Base-by-base conservation (phyloP, 2,113 vertebrate genomes). In the Cairina moschata region DNA sequence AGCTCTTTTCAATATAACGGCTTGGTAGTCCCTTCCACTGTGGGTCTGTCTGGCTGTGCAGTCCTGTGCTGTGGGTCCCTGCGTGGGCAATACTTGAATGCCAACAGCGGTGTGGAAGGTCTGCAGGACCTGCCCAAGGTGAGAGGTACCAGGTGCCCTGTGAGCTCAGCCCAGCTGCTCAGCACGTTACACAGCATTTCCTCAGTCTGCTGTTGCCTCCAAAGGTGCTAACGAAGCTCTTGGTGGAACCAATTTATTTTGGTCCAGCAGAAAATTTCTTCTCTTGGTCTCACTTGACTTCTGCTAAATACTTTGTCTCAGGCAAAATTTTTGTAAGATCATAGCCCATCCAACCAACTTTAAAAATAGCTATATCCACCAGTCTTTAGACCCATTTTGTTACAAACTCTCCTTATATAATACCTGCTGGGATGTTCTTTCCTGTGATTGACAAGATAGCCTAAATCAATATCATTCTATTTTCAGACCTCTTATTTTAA, bases 401-500 rank as follows among this genome's bases (percentile, higher is more conserved):
- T 79, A 86, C 85, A 82, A 88, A 86, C 32, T 76, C 31, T 54
- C 26, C 54, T 91, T 62, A 34, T 25, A 9, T 65, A 81, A 46
- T 59, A 55, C 46, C 48, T 38, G 4, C 71, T 96, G 59, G 59
- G 56, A 66, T 32, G 59, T 81, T 95, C 94, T 86, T 91, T 89
- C 79, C 69, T 91, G 72, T 96, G 88, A 91, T 75, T 90, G 94
- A 88, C 32, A 95, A 89, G 88, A 88, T 38, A 88, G 36, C 55
- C 54, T 90, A 67, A 89, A 79, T 95, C 91, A 94, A 91, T 96
- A 95, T 78, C 52, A 68, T 79, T 88, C 74, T 88, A 67, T 97
- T 92, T 96, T 86, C 63, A 97, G 82, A 65, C 74, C 40, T 95
- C 72, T 86, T 96, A 91, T 73, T 95, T 85, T 91, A 95, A 80